A percentile compares a stretch with the other conserved stretches of the same genome.
These are phyloP conservation scores for Barnardius zonarius DNA, from an alignment of 2,113 vertebrate species.

Conservation along the genomic window DNA sequence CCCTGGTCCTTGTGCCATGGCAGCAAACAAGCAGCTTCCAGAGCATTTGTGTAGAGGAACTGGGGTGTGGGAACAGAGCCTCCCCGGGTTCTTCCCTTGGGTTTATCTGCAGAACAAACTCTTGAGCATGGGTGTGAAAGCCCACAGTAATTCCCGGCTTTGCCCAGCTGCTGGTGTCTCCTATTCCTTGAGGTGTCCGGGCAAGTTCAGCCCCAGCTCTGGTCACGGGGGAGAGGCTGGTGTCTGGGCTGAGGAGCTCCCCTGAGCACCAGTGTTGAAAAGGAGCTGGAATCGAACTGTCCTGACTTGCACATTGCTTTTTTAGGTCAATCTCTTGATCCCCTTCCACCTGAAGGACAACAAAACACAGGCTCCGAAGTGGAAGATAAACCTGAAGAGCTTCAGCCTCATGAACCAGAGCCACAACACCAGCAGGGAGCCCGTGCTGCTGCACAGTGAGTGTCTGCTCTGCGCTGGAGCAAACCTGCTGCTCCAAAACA, in stretches of 20 bases:
- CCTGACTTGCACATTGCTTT: neutral
- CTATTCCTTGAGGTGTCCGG: neutral
- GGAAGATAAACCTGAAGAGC: constrained; percentile 51
- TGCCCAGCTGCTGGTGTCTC: neutral
- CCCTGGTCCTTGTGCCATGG: neutral
- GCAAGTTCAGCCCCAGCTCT: neutral
- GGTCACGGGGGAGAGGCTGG: neutral
- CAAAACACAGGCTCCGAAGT: neutral
- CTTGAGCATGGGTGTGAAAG: neutral
- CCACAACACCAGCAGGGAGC: constrained; percentile 48
- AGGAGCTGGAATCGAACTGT: neutral
- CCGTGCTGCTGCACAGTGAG: neutral
- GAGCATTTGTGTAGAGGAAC: neutral
- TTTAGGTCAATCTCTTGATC: constrained; percentile 61
- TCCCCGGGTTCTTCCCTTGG: neutral
- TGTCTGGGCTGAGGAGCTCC: neutral
- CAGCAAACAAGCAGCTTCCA: neutral
- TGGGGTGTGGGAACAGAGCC: neutral
- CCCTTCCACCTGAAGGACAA: constrained; percentile 47
- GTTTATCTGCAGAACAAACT: neutral
- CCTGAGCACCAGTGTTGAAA: neutral
- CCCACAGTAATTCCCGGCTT: neutral
- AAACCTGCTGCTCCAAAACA: neutral
- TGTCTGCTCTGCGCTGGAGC: neutral
- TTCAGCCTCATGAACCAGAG: neutral